Base-by-base conservation (phyloP, 2,113 vertebrate genomes). In the Albula goreensis region DNA sequence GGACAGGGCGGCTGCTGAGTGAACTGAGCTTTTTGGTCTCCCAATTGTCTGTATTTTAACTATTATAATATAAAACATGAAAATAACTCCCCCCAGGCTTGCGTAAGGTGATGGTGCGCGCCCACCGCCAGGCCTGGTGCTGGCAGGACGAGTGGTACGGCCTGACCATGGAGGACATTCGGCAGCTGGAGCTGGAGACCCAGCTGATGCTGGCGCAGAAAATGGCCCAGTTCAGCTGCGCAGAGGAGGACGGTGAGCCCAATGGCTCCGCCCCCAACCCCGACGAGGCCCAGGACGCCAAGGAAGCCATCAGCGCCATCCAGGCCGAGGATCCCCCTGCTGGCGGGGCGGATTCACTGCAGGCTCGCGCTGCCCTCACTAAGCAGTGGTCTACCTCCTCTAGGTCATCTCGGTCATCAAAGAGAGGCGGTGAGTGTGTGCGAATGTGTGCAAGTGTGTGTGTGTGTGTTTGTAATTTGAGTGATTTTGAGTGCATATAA, bases 311-410 rank as follows among this genome's bases (percentile, higher is more conserved):
- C 60, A 92, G 92, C 57, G 89, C 95, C 1, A 92, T 94, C 0
- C 96, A 97, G 63, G 48, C 95, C 0, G 93, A 96, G 10, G 96
- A 96, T 63, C 89, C 92, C 0, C 49, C 93, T 13, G 89, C 92
- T 31, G 91, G 89, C 2, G 88, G 82, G 0, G 93, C 92, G 0
- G 97, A 98, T 81, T 89, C 95, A 0, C 92, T 96, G 41, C 95
- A 96, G 0, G 94, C 97, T 22, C 94, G 96, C 53, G 97, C 96
- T 50, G 96, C 96, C 0, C 96, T 99, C 70, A 99, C 97, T 88
- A 99, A 99, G 90, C 98, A 99, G 82, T 99, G 98, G 98, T 99
- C 98, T 86, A 98, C 98, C 4, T 99, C 98, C 80, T 99, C 98
- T 88, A 96, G 97, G 86, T 99, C 98, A 9, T 99, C 98, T 0